Base-by-base conservation (phyloP, 2,113 vertebrate species). In the Elgaria multicarinata region DNA sequence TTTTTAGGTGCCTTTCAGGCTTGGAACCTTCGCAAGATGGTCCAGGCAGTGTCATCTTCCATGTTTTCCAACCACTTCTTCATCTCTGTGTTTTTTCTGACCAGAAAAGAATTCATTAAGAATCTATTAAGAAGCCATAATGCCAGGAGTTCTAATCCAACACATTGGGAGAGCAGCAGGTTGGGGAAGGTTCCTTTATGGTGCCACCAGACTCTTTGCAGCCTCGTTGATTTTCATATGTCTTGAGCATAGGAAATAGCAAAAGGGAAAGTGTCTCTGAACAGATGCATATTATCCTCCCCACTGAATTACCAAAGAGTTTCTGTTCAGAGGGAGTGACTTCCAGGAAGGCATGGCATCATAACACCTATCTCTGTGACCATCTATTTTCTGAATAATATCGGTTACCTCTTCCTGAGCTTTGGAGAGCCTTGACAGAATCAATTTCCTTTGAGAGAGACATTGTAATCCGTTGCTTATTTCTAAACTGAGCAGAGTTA, bases 311-410 rank as follows among this genome's bases (percentile, higher is more conserved):
- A 33, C 4, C 26, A 46, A 2, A 69, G 62, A 85, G 13, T 42
- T 84, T 53, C 64, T 69, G 44, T 44, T 55, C 72, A 69, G 26
- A 67, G 13, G 36, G 8, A 55, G 81, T n/a, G 50, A 87, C 16
- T 50, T 87, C 46, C 22, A 69, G 46, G 46, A 44, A 78, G 39
- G 6, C 18, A 53, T 89, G 75, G 69, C 66, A 75, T 42, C n/a
- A 69, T 13, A 20, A 26, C 8, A 26, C 33, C 53, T 66, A 67
- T 53, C 22, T 55, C 22, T 36, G 67, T 28, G 44, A 14, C 10
- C 62, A 69, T 55, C 42, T 76, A n/a, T 83, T 89, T 87, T 55
- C 33, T 26, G 80, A 33, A 28, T n/a, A 80, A 83, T 83, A 55
- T 39, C 39, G 24, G 53, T 78, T 83, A 78, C 33, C n/a, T 53